Percentiles rank a stretch among this genome's conserved stretches.
Evolutionary conservation across 1,140 invertebrate genomes (phyloP).

Genomic region (Formica selysi): DNA sequence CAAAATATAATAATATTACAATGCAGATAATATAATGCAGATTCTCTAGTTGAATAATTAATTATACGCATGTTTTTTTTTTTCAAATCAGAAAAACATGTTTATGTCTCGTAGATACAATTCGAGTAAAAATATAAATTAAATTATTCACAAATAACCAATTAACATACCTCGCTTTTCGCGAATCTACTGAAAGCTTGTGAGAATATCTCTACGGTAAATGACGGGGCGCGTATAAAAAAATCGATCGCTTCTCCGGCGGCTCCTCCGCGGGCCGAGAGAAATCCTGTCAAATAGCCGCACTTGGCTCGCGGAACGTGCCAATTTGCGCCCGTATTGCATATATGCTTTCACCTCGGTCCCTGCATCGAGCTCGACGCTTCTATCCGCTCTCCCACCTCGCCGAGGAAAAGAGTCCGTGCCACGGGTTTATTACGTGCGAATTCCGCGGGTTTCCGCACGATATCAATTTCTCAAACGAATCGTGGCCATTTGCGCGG

Average conservation of each 20-base stretch:
- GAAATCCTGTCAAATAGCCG: conserved; percentile 62
- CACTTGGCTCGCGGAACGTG: conserved; percentile 46
- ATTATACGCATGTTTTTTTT: background rate
- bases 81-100: conserved; percentile 20
- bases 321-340: conserved; percentile 62
- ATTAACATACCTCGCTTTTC: conserved; percentile 1
- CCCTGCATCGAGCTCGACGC: conserved; percentile 33
- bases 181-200: background rate
- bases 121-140: background rate
- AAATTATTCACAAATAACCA: conserved; percentile 36
- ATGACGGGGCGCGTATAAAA: conserved; percentile 14
- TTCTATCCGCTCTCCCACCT: conserved; percentile 27
- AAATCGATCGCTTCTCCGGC: conserved; percentile 55
- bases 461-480: conserved; percentile 68
- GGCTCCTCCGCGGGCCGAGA: conserved; percentile 28
- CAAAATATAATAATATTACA: background rate
- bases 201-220: background rate
- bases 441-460: conserved; percentile 52
- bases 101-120: background rate
- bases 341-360: conserved; percentile 63
- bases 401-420: conserved; percentile 48
- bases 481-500: conserved; percentile 49
- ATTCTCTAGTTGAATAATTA: background rate
- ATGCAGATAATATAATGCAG: too few species aligned
- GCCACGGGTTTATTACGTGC: conserved; percentile 53